Conservation (phyloP, 2,113 vertebrate genomes). For the Ranitomeya variabilis region DNA sequence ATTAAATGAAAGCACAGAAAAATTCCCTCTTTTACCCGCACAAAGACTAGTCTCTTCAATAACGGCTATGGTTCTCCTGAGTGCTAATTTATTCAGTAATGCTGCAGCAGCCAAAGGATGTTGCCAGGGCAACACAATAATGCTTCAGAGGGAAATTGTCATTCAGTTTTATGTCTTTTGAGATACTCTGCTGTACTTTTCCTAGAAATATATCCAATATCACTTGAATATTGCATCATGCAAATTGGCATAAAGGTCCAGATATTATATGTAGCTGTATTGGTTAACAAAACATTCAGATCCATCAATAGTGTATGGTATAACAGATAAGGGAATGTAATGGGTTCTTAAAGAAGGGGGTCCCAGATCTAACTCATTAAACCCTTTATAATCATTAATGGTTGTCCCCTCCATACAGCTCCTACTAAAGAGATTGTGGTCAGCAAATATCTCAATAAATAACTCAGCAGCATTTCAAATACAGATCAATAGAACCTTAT, state of each 20-base stretch:
- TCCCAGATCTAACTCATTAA: no score
- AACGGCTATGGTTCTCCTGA: slow-evolving; percentile 46
- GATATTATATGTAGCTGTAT: neutral
- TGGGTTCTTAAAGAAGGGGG: no score
- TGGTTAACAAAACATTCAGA: no score
- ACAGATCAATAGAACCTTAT: no score
- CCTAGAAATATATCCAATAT: neutral
- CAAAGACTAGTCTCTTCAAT: slow-evolving; percentile 51
- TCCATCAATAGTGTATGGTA: no score
- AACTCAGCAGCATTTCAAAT: no score
- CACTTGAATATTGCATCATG: neutral
- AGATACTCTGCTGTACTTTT: neutral
- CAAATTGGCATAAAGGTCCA: neutral
- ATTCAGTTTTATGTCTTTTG: slow-evolving; percentile 6
- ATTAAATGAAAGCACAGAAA: slow-evolving; percentile 48
- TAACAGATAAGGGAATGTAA: no score
- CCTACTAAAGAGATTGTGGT: no score
- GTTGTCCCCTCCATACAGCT: no score
- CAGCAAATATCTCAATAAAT: no score
- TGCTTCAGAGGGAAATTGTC: slow-evolving; percentile 35
- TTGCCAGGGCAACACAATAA: slow-evolving; percentile 55
- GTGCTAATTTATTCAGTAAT: slow-evolving; percentile 57
- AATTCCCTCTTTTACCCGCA: slow-evolving; percentile 45
- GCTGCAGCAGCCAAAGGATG: slow-evolving; percentile 35
- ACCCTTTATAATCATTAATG: no score